Base-by-base conservation (phyloP, 2,797 vertebrate genomes). In the Lemur catta region DNA sequence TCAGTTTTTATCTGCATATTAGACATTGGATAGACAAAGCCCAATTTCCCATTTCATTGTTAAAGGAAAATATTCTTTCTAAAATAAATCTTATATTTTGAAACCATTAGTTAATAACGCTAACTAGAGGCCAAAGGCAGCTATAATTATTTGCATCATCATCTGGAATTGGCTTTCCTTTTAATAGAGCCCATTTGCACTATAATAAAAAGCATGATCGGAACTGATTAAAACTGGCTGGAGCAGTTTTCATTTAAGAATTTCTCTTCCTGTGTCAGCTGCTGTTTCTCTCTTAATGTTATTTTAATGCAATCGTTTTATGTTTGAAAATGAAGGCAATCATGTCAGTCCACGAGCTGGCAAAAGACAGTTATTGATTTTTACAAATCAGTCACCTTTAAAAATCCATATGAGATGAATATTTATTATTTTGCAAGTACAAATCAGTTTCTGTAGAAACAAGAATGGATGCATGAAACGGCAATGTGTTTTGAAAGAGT, bases 301-400 rank as follows among this genome's bases (percentile, higher is more conserved):
- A 97, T 97, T 98, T 98, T 98, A 98, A 98, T 98, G 97, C 94
- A 98, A 97, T 98, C 92, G 3, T 97, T 97, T 98, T 97, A 96
- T 97, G 94, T 96, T 97, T 96, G 95, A 98, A 97, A 98, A 98
- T 97, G 94, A 98, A 98, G 96, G 97, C 97, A 98, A 98, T 98
- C 95, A 97, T 97, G 96, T 96, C 96, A 95, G 91, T 95, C 96
- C 89, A 82, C 0, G 30, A 96, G 96, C 96, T 97, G 92, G 90
- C 97, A 96, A 95, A 96, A 97, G 97, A 97, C 95, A 96, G 93
- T 95, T 97, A 98, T 97, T 98, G 98, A 98, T 97, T 98, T 97
- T 97, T 97, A 97, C 85, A 97, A 96, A 97, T 97, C 95, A 97
- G 94, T 97, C 95, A 96, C 95, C 96, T 98, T 97, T 97, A 97